Evolutionary conservation across 1,140 invertebrate species (phyloP), one percentile per base, ranked within the genome.

Genomic region (Paracyclopina nana): DNA sequence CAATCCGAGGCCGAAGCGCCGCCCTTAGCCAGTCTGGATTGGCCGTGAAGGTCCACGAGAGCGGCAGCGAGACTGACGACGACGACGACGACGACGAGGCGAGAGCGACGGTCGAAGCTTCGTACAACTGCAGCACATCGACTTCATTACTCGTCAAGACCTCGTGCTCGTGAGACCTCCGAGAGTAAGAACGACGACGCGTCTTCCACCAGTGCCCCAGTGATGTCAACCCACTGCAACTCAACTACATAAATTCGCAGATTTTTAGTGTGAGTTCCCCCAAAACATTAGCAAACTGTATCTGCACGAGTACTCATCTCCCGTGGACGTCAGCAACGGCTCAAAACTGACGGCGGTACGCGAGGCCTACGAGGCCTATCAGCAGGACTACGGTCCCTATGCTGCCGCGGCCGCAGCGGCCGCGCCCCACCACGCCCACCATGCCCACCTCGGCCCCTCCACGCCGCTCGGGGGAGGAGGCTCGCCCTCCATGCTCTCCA

Each of bases 261-360:
- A n/a, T n/a, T n/a, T n/a, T n/a, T n/a, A n/a, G n/a, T n/a, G n/a
- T n/a, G n/a, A n/a, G n/a, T n/a, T n/a, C n/a, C n/a, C n/a, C n/a
- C n/a, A n/a, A n/a, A n/a, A n/a, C 29, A 38, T 38, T 20, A 38
- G 4, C 34, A 38, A 16, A n/a, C 34, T 38, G 14, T 38, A 20
- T n/a, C n/a, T 38, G 34, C 34, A 16, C 34, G 20, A 38, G 34
- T n/a, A 38, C 34, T 20, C 34, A 20, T 38, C 34, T 38, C 34
- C 34, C n/a, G 14, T 38, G 14, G 20, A 38, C 34, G n/a, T n/a
- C 40, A 38, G 29, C 22, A 31, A 45, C n/a, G 52, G 27, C 22
- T 42, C 76, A 64, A 16, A 68, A 70, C 54, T 67, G 66, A 54
- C 63, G 63, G 54, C 55, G 51, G 52, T 58, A 57, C 55, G 52